Evolutionary conservation across 2,797 vertebrate genomes (phyloP).

Genomic region (Hyperoplus immaculatus): DNA sequence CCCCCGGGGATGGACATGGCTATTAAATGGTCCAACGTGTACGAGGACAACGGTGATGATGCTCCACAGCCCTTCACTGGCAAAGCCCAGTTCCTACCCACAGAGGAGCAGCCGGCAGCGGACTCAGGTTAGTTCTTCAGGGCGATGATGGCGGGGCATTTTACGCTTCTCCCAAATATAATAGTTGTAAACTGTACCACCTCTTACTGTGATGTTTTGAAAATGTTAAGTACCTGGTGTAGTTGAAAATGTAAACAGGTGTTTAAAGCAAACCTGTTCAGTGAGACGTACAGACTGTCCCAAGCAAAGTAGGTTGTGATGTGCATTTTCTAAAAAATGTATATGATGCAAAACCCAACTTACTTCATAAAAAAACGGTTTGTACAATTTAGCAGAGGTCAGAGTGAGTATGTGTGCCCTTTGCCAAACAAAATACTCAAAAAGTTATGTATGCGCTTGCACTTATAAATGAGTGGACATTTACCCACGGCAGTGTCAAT

Average conservation of each 20-base stretch:
- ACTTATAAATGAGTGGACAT: background rate
- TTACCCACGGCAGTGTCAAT: background rate
- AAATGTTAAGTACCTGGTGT: background rate
- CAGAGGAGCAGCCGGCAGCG: constrained; percentile 76
- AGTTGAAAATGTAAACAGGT: background rate
- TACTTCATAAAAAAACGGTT: background rate
- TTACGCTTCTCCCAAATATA: background rate
- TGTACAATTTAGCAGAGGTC: background rate
- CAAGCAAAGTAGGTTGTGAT: background rate
- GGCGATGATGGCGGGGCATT: background rate
- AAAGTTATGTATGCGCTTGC: background rate
- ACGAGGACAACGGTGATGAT: constrained; percentile 96
- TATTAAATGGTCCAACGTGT: constrained; percentile 97
- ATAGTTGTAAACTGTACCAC: background rate
- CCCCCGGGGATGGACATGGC: constrained; percentile 95
- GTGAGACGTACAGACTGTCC: background rate
- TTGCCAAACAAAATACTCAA: background rate
- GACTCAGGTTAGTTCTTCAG: constrained; percentile 83
- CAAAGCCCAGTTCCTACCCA: constrained; percentile 85
- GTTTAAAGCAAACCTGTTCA: background rate
- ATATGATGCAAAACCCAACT: background rate
- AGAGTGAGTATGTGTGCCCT: too few relatives aligned
- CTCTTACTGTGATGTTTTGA: background rate
- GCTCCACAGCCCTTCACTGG: constrained; percentile 86
- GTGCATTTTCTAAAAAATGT: background rate